Evolutionary conservation across 2,113 vertebrate species (phyloP).

Genomic region (Narcine bancroftii): DNA sequence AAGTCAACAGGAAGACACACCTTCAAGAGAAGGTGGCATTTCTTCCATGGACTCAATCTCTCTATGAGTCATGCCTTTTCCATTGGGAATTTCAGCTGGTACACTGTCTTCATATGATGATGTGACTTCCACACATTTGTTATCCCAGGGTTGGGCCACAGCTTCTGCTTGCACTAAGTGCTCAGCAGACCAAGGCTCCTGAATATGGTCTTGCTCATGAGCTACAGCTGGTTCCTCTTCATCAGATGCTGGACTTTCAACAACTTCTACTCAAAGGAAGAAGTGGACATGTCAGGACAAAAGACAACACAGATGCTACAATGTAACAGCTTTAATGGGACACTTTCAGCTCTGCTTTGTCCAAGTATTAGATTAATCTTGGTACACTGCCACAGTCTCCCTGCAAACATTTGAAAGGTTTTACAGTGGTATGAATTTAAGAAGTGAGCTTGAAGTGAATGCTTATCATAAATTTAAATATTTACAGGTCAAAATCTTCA

Average conservation of each 20-base stretch:
- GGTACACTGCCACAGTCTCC: too few species aligned
- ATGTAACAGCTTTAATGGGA: conserved; percentile 47
- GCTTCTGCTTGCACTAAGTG: conserved; percentile 61
- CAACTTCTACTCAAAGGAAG: conserved; percentile 76
- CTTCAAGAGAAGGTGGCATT: conserved; percentile 63
- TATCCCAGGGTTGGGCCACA: conserved; percentile 60
- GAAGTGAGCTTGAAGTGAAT: too few species aligned
- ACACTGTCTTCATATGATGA: conserved; percentile 57
- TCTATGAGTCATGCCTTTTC: conserved; percentile 62
- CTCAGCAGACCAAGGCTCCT: conserved; percentile 64
- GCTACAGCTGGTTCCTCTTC: conserved; percentile 64
- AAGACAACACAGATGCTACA: conserved; percentile 68
- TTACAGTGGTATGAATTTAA: too few species aligned
- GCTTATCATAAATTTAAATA: too few species aligned
- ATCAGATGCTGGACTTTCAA: conserved; percentile 71
- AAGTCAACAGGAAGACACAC: conserved; percentile 73
- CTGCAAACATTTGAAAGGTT: too few species aligned
- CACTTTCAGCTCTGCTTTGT: conserved; percentile 52
- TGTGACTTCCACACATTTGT: conserved; percentile 57
- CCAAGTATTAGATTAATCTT: neutral
- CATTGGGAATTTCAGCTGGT: conserved; percentile 59
- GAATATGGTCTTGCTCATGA: conserved; percentile 67
- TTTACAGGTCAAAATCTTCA: too few species aligned
- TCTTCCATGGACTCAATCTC: conserved; percentile 54
- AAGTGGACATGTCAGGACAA: conserved; percentile 80